Conservation (phyloP, 1,140 invertebrate genomes). For the Trichonephila clavata region DNA sequence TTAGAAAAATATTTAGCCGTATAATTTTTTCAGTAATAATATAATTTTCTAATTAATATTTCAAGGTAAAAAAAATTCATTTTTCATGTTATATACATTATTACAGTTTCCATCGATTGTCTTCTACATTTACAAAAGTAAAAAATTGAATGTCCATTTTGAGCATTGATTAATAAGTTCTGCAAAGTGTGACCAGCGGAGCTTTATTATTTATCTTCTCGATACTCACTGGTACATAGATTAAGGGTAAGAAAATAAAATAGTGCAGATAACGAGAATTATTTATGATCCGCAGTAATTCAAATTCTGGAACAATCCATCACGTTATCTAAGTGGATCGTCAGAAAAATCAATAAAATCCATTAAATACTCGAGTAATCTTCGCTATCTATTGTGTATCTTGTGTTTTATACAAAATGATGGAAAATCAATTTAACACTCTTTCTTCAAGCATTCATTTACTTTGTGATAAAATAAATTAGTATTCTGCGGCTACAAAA, state of each 20-base stretch:
- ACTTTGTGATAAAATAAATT: background rate
- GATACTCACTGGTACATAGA: background rate
- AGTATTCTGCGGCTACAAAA: background rate
- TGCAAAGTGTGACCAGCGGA: too few relatives aligned
- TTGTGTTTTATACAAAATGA: background rate
- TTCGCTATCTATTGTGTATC: too few relatives aligned
- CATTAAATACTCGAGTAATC: background rate
- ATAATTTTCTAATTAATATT: too few relatives aligned
- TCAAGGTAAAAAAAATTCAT: too few relatives aligned
- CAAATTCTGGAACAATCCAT: background rate
- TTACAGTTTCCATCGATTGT: too few relatives aligned
- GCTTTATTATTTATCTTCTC: too few relatives aligned
- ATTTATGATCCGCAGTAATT: background rate
- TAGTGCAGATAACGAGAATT: background rate
- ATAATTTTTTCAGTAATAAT: too few relatives aligned
- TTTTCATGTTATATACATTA: too few relatives aligned
- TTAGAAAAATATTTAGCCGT: too few relatives aligned
- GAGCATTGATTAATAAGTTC: too few relatives aligned
- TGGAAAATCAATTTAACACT: background rate
- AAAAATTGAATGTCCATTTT: too few relatives aligned
- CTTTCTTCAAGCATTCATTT: background rate
- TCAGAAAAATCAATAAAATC: conserved; percentile 29
- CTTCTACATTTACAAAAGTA: too few relatives aligned
- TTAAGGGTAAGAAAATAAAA: background rate
- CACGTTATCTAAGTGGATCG: background rate